Percentiles rank a stretch among this genome's conserved stretches.
These are phyloP conservation scores for Gorilla gorilla DNA, from an alignment of 2,113 vertebrate genomes.

Conservation along the genomic window DNA sequence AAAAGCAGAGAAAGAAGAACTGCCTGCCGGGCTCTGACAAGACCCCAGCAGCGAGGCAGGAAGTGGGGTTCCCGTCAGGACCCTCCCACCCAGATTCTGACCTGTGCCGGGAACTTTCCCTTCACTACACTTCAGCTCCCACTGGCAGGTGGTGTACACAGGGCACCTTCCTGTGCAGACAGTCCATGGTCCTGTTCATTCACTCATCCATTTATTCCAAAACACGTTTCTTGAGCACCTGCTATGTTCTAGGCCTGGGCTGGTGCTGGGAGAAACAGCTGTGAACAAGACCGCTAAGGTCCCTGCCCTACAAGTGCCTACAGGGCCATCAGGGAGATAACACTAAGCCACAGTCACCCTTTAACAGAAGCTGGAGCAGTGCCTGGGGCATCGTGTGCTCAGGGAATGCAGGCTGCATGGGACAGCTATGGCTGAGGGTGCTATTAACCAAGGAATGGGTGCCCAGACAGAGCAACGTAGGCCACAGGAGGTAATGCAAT, in stretches of 20 bases:
- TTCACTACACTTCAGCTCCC: not conserved
- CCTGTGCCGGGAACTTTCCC: not conserved
- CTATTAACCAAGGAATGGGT: not conserved
- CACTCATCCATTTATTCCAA: not conserved
- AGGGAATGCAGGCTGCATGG: rapidly evolving
- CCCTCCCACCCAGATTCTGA: not conserved
- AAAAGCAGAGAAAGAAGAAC: not conserved
- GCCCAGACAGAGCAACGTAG: not conserved
- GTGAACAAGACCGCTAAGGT: not conserved
- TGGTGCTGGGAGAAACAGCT: not conserved
- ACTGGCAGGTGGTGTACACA: not conserved
- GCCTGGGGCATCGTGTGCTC: not conserved
- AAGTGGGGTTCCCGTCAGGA: not conserved
- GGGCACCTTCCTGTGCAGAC: not conserved
- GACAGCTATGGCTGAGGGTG: not conserved
- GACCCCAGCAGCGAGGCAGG: rapidly evolving
- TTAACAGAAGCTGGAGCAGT: not conserved
- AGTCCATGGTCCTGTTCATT: not conserved
- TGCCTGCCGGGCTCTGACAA: not conserved
- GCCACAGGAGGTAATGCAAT: not conserved
- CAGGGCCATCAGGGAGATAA: not conserved
- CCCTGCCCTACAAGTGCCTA: not conserved
- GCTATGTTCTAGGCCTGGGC: not conserved
- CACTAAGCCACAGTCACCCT: too few relatives aligned
- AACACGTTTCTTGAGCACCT: not conserved